These are phyloP conservation scores for Mus pahari DNA, from an alignment of 2,113 vertebrate genomes.

Conservation along the genomic window DNA sequence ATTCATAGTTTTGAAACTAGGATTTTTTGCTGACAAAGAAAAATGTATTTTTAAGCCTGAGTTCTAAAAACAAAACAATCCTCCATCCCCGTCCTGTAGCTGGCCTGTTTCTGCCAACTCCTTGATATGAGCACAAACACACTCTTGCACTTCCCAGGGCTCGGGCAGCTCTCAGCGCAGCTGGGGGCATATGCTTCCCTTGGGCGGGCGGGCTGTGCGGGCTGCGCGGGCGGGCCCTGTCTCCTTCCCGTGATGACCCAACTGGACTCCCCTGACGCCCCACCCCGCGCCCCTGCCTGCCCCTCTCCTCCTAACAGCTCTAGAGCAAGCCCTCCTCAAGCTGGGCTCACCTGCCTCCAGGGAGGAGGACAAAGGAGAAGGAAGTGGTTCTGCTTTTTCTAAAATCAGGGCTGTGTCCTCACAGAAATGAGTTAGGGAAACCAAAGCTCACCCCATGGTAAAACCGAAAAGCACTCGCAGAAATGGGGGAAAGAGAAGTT, in stretches of 20 bases:
- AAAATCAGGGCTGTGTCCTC: conserved; percentile 62
- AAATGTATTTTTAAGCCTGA: conserved; percentile 75
- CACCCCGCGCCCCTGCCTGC: background rate
- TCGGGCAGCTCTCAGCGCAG: conserved; percentile 29
- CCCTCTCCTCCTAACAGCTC: background rate
- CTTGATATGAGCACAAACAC: conserved; percentile 54
- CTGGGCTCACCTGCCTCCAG: background rate
- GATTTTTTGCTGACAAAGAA: conserved; percentile 78
- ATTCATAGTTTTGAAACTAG: conserved; percentile 66
- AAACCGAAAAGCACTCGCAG: conserved; percentile 56
- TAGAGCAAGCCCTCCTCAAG: too few relatives aligned
- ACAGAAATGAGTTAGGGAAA: conserved; percentile 59
- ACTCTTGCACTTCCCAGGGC: conserved; percentile 71
- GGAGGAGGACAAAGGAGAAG: background rate
- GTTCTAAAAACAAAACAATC: background rate
- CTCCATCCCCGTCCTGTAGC: conserved; percentile 43
- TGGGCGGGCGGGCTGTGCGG: background rate
- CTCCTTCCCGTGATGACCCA: conserved; percentile 53
- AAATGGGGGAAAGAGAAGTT: conserved; percentile 39
- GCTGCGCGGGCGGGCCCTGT: too few relatives aligned
- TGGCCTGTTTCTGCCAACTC: conserved; percentile 66
- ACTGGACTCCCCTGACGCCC: background rate
- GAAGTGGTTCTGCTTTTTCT: background rate
- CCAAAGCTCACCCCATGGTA: conserved; percentile 23
- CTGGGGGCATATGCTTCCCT: conserved; percentile 54